These are phyloP conservation scores for Lutjanus argentimaculatus DNA, from an alignment of 2,797 vertebrate genomes.

Conservation along the genomic window DNA sequence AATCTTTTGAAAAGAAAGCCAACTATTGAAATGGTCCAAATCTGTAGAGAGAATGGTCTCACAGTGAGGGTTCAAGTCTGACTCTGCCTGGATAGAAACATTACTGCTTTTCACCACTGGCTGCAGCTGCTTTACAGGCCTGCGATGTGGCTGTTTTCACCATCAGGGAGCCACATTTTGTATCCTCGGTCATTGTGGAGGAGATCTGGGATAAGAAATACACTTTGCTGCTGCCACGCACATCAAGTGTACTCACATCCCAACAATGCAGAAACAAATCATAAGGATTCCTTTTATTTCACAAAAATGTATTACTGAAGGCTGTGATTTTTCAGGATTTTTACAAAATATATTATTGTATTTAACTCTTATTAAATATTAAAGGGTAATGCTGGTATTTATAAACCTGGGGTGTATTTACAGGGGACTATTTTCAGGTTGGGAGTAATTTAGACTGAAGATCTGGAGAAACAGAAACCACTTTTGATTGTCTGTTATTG, in stretches of 20 bases:
- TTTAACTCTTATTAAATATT: not conserved
- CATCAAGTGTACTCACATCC: conserved; percentile 47
- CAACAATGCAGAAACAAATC: conserved; percentile 48
- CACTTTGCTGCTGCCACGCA: conserved; percentile 41
- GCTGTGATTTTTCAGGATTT: conserved; percentile 19
- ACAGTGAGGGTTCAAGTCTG: conserved; percentile 58
- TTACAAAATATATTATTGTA: not conserved
- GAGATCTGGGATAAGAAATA: conserved; percentile 54
- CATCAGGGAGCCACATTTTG: conserved; percentile 71
- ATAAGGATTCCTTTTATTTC: conserved; percentile 47
- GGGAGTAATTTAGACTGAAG: too few species aligned
- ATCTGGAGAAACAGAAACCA: too few species aligned
- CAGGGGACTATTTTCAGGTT: too few species aligned
- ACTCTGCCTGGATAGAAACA: conserved; percentile 66
- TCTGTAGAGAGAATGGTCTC: conserved; percentile 68
- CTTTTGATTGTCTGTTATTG: too few species aligned
- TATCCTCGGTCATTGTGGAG: conserved; percentile 50
- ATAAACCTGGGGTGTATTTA: too few species aligned
- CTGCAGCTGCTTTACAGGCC: conserved; percentile 70
- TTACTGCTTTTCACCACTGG: conserved; percentile 62
- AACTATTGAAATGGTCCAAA: conserved; percentile 74
- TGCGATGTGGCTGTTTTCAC: conserved; percentile 67
- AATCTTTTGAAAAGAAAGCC: conserved; percentile 73
- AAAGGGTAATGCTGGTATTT: too few species aligned
- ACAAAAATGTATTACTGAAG: conserved; percentile 30